Base-by-base conservation (phyloP, 2,113 vertebrate genomes). In the Callorhinus ursinus region DNA sequence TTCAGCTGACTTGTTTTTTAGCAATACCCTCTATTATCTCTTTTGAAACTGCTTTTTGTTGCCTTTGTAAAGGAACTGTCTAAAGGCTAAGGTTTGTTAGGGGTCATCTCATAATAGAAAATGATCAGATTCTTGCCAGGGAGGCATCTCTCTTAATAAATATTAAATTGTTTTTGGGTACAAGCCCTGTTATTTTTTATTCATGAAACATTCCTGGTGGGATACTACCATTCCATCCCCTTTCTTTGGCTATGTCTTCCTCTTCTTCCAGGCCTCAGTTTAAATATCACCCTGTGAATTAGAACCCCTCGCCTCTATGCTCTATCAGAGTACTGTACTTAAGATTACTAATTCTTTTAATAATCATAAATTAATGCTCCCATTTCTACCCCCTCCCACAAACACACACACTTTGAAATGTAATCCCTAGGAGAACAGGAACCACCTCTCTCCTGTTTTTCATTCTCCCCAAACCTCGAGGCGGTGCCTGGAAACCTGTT, bases 1-100 rank as follows among this genome's bases (percentile, higher is more conserved):
- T 33, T 79, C 31, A 79, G 76, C n/a, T 79, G 76, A 53, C 28
- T 53, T 79, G 16, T 53, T 51, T 53, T 79, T 21, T 7, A 21
- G 18, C 76, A 79, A 51, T 26, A 59, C 1, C 13, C 11, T 81
- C 12, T 69, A 9, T 22, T 31, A 53, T 55, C 11, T 22, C 13
- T 83, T 69, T 46, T 72, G 46, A 91, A 95, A 59, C 5, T 49
- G 3, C 9, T 42, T 93, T 96, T 71, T 57, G 16, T 72, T 8
- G 46, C 26, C 15, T 24, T 90, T 88, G 18, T 79, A 42, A 39
- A 90, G n/a, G 82, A 49, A 65, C 2, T 13, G 1, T 33, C 63
- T 42, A 51, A 61, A 51, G 24, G 71, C 19, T 69, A 77, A 81
- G 59, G 69, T 49, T 53, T 42, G 19, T 55, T 42, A 36, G 7